Percentiles rank a stretch among this genome's conserved stretches.
Conservation (phyloP, 2,888 invertebrate species). For the Hemicrepidius hirtus region DNA sequence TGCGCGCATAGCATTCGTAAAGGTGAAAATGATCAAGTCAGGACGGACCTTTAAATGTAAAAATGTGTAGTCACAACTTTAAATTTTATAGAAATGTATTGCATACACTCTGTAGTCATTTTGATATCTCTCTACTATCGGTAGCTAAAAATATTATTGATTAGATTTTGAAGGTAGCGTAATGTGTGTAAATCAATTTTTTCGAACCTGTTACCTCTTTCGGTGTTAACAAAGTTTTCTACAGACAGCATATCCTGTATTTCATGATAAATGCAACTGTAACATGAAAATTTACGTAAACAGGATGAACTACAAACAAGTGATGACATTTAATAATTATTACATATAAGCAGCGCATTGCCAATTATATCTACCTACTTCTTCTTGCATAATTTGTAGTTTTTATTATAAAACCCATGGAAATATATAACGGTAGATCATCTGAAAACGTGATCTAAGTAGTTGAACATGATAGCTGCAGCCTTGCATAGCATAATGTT, state of each 20-base stretch:
- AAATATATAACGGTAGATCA: conserved; percentile 4
- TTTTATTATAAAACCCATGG: conserved; percentile 5
- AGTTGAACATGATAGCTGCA: conserved; percentile 13
- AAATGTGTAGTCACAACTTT: no score
- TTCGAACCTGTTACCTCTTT: no score
- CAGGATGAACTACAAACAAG: conserved; percentile 22
- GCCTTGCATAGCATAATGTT: no score
- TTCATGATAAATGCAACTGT: background rate
- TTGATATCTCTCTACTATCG: no score
- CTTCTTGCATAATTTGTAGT: conserved; percentile 1
- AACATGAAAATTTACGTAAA: conserved; percentile 16
- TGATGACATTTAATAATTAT: conserved; percentile 28
- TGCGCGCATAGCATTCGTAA: no score
- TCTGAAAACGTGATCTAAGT: background rate
- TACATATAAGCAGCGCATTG: conserved; percentile 9
- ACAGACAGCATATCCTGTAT: conserved; percentile 3
- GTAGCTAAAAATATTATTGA: no score
- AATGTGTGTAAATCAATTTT: no score
- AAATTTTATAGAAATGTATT: no score
- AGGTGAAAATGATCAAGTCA: no score
- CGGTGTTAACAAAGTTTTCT: background rate
- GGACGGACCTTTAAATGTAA: no score
- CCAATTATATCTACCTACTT: conserved; percentile 10
- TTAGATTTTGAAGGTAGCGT: no score
- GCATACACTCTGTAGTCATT: no score